Evolutionary conservation across 2,888 invertebrate species (phyloP).

Genomic region (Tenthredo notha): DNA sequence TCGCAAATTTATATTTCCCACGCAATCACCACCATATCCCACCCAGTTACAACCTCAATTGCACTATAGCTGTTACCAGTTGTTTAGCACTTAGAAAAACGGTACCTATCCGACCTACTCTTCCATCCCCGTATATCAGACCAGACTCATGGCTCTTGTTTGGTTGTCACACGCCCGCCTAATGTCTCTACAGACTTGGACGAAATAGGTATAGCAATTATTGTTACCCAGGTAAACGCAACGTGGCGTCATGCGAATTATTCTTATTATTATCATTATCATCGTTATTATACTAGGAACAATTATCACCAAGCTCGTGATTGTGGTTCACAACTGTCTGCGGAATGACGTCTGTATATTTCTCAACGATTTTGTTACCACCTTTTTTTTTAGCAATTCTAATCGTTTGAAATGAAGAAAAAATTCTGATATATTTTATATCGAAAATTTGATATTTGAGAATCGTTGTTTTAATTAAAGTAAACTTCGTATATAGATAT

Average conservation of each 20-base stretch:
- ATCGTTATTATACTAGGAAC: conserved; percentile 59
- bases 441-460: background rate
- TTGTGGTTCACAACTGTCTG: conserved; percentile 76
- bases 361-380: conserved; percentile 21
- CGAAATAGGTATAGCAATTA: conserved; percentile 44
- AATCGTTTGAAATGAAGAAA: background rate
- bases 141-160: conserved; percentile 30
- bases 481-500: background rate
- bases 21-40: conserved; percentile 1
- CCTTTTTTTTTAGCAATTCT: background rate
- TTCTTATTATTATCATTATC: conserved; percentile 20
- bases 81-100: conserved; percentile 41
- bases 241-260: background rate
- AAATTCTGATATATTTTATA: background rate
- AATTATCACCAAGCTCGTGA: conserved; percentile 77
- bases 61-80: conserved; percentile 17
- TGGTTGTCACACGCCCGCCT: conserved; percentile 45
- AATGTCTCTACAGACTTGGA: conserved; percentile 5
- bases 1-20: conserved; percentile 41
- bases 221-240: conserved; percentile 21
- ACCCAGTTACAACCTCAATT: background rate
- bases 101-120: conserved; percentile 47
- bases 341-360: conserved; percentile 23
- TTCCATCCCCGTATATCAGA: conserved; percentile 12
- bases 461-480: conserved; percentile 19